Percentiles rank a stretch among this genome's conserved stretches.
Evolutionary conservation across 2,797 vertebrate species (phyloP).

Genomic region (Pelochelys cantorii): DNA sequence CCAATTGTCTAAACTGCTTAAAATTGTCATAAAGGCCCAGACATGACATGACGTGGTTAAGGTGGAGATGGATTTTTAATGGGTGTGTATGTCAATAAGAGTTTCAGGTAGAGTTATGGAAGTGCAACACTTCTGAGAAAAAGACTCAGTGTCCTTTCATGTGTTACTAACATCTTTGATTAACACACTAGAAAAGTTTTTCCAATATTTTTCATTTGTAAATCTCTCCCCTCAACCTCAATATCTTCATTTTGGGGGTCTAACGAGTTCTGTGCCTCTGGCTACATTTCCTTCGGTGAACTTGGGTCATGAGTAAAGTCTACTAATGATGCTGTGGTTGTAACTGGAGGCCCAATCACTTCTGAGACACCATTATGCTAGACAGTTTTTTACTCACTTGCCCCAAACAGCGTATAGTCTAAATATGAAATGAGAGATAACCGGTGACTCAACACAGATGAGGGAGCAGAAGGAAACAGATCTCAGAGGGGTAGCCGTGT

Average conservation of each 20-base stretch:
- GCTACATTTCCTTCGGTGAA: rapidly evolving
- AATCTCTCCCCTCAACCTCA: not conserved
- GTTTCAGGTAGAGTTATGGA: not conserved
- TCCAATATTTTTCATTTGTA: not conserved
- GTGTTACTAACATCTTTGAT: not conserved
- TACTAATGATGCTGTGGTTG: not conserved
- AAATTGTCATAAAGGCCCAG: rapidly evolving
- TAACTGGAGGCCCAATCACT: not conserved
- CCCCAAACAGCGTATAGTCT: not conserved
- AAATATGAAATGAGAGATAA: not conserved
- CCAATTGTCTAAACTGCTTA: slow-evolving; percentile 18
- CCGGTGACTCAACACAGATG: not conserved
- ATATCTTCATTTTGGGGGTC: not conserved
- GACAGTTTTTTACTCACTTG: too few relatives aligned
- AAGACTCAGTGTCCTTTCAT: not conserved
- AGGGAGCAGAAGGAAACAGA: not conserved
- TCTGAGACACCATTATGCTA: not conserved
- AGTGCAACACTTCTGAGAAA: not conserved
- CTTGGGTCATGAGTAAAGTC: not conserved
- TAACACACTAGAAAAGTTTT: not conserved
- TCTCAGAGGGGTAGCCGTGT: too few relatives aligned
- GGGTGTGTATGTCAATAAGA: not conserved
- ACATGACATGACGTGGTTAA: not conserved
- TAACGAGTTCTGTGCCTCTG: not conserved
- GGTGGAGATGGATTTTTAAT: not conserved